Conservation (phyloP, 2,113 vertebrate genomes). For the Tretioscincus oriximinensis region DNA sequence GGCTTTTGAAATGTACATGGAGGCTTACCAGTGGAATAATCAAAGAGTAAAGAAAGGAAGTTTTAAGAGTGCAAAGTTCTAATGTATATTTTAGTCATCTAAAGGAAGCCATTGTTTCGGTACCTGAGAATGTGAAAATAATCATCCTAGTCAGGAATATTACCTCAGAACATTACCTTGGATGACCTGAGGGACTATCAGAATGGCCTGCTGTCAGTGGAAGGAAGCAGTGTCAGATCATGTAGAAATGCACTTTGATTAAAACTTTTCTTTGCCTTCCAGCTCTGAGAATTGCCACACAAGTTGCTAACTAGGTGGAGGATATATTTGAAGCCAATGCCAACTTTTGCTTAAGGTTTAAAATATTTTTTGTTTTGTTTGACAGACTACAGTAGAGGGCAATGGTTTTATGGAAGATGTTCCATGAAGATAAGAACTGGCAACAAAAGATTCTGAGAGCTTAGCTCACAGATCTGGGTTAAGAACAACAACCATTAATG, state of each 20-base stretch:
- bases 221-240: constrained; percentile 35
- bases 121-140: constrained; percentile 19
- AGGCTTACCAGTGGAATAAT: constrained; percentile 28
- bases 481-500: constrained; percentile 52
- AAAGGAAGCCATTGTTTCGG: constrained; percentile 21
- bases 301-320: constrained; percentile 45
- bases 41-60: constrained; percentile 1
- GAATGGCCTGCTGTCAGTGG: constrained; percentile 22
- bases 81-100: constrained; percentile 10
- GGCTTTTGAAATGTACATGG: constrained; percentile 29
- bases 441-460: constrained; percentile 29
- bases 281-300: constrained; percentile 38
- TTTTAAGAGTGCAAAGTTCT: constrained; percentile 18
- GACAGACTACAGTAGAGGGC: constrained; percentile 36
- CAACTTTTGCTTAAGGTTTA: constrained; percentile 40
- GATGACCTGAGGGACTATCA: constrained; percentile 28
- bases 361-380: constrained; percentile 50
- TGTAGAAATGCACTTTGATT: constrained; percentile 21
- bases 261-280: constrained; percentile 50
- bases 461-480: constrained; percentile 38
- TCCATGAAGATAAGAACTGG: constrained; percentile 44
- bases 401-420: constrained; percentile 51
- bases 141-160: constrained; percentile 37
- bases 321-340: constrained; percentile 30
- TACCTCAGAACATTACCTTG: constrained; percentile 33